phyloP scores from a whole-genome alignment of 2,113 vertebrate species.

The Coptodon rendalli region DNA sequence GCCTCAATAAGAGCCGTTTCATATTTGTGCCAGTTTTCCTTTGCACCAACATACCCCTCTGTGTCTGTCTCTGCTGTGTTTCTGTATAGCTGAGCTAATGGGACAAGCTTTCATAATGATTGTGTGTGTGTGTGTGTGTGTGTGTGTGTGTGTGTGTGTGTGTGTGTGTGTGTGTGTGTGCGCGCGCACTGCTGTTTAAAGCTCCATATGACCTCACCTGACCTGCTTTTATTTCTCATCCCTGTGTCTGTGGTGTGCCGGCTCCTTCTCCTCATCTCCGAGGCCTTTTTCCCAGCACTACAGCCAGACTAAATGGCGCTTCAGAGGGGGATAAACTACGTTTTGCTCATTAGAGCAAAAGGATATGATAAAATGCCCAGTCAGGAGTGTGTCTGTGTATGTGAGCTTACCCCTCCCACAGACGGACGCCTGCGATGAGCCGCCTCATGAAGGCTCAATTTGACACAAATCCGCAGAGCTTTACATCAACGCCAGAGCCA shows the following conservation, averaged over 20 bases:
- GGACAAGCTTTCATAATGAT: background rate
- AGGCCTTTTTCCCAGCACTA: background rate
- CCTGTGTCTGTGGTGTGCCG: background rate
- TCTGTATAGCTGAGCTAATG: constrained; percentile 1
- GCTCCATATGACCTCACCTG: background rate
- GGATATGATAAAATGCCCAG: background rate
- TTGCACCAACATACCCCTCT: background rate
- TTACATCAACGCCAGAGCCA: constrained; percentile 28
- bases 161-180: background rate
- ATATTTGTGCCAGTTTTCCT: background rate
- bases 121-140: background rate
- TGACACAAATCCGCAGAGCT: constrained; percentile 46
- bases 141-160: background rate
- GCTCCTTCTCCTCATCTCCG: background rate
- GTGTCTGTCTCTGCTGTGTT: background rate
- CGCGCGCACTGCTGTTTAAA: background rate
- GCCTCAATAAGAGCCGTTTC: background rate
- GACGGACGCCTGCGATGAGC: constrained; percentile 5
- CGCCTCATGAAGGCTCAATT: constrained; percentile 9
- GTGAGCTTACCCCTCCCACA: background rate
- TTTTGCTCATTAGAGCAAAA: constrained; percentile 8
- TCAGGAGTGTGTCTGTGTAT: background rate
- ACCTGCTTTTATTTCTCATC: background rate
- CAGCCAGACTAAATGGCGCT: background rate
- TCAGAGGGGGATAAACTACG: constrained; percentile 1